Evolutionary conservation across 64 coral and sea anemone genomes (phyloP), one percentile per base, ranked within the genome.

Genomic region (Platygyra sinensis): DNA sequence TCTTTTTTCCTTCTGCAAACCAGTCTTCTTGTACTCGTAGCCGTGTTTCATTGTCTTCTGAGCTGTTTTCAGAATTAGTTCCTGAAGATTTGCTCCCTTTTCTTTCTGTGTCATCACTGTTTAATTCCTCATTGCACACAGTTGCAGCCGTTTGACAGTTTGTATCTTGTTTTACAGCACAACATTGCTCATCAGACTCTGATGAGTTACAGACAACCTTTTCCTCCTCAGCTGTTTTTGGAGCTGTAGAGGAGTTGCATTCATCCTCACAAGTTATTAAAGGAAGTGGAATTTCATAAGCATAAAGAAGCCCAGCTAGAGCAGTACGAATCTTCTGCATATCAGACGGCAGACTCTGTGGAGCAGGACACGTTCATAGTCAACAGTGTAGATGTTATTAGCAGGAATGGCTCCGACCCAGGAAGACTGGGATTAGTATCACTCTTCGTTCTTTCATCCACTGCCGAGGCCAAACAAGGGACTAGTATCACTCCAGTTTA

Each of bases 301-400:
- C 97, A 88, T 96, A 99, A 39, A 99, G 89, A 31, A 89, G 75
- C 2, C 97, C 97, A 75, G 87, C 94, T 72, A 99, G 75, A 46
- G 91, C 88, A n/a, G 97, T 89, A 20, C 97, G 94, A 62, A 99
- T 93, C 90, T 99, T 99, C 52, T 95, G 94, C 29, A 83, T 67
- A 71, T 99, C 97, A 76, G 93, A 88, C 33, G 97, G 97, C 32
- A 96, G 73, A 76, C 93, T 95, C 97, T 99, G 73, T 60, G 64
- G 62, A 80, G 76, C 22, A 85, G 19, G 9, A 72, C 14, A 85
- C 19, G 6, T 65, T 42, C n/a, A 8, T 27, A 22, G 61, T 36
- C 33, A 36, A 36, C 33, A 36, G 33, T 36, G 33, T 36, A 36
- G 33, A 36, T 3, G 33, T 36, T 36, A 36, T 36, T 36, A 1